Evolutionary conservation across 2,888 invertebrate species (phyloP), one percentile per base, ranked within the genome.

Genomic region (Drosophila conformis): DNA sequence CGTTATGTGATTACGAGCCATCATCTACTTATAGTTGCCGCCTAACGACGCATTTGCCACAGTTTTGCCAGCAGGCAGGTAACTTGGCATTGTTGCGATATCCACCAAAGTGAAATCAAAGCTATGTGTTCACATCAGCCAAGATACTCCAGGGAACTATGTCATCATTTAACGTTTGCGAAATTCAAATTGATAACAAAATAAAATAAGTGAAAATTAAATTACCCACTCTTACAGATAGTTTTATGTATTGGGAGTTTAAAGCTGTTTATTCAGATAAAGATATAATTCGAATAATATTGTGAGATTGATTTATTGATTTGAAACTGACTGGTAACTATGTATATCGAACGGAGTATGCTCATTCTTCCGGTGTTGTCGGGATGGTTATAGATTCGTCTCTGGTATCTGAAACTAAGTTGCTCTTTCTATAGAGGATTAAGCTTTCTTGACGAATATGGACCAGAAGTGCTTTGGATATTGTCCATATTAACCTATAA

Each of bases 1-100:
- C 79, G 71, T 59, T 79, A 64, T 78, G 79, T 75, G 77, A 70
- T 77, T 70, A 70, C 66, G 52, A 69, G 51, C 59, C 77, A 78
- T 78, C 77, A 70, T 78, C 40, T 61, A 46, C 59, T 70, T 66
- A 61, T 46, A 46, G 27, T 21, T 57, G 36, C 42, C 35, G 56
- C 62, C 58, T 27, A 57, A 66, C 29, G 38, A 33, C 49, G 67
- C 67, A 65, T 64, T 69, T 52, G 58, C 58, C 57, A 69, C 51
- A 60, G 31, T 52, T 29, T 48, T 57, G 64, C 58, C 40, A 33
- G 21, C 54, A 38, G 54, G 42, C 65, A 56, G 72, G 25, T 25
- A 48, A 58, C 15, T 38, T 64, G 49, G 46, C 53, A 59, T 54
- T 60, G 36, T 53, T 11, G 33, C 31, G 3, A 21, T 31, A 52